Evolutionary conservation across 2,888 invertebrate genomes (phyloP).

Genomic region (Brenthis ino): DNA sequence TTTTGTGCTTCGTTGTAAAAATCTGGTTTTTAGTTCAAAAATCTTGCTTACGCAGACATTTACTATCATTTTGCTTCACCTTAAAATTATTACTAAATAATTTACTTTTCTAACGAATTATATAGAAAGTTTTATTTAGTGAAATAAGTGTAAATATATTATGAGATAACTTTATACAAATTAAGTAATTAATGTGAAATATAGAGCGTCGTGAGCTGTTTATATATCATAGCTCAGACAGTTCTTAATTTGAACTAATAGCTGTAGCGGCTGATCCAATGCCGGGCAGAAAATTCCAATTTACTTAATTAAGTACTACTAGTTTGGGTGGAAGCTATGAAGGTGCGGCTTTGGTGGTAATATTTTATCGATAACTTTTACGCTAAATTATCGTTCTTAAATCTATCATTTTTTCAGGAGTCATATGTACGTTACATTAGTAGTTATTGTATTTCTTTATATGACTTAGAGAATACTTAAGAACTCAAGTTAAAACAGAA

Average conservation of each 20-base stretch:
- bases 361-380: constrained; percentile 65
- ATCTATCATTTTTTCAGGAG: neutral
- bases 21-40: neutral
- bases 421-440: neutral
- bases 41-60: neutral
- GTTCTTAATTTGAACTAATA: constrained; percentile 81
- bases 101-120: too few species aligned
- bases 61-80: neutral
- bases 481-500: neutral
- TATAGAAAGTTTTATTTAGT: neutral
- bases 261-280: constrained; percentile 75
- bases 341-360: constrained; percentile 72
- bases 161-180: neutral
- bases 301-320: constrained; percentile 79
- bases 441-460: neutral
- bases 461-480: neutral
- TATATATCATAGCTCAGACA: constrained; percentile 45
- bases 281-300: constrained; percentile 78
- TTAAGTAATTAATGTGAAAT: constrained; percentile 17
- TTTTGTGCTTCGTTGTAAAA: neutral
- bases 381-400: constrained; percentile 53
- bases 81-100: neutral
- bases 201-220: constrained; percentile 23
- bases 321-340: constrained; percentile 67
- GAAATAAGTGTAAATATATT: neutral